A percentile compares a stretch with the other conserved stretches of the same genome.
Conservation (phyloP, 2,113 vertebrate genomes). For the Heliornis fulica region DNA sequence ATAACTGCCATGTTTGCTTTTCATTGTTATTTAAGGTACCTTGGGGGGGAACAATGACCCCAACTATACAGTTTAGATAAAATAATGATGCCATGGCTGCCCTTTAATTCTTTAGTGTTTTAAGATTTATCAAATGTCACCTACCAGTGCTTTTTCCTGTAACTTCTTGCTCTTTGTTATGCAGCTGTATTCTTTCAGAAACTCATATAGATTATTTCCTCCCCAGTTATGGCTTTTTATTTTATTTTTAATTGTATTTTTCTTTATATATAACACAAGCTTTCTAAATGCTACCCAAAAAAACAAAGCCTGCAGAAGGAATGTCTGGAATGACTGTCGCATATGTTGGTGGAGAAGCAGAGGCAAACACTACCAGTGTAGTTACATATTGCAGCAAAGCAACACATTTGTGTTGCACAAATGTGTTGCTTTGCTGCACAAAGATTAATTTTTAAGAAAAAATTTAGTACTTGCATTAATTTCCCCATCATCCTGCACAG, state of each 20-base stretch:
- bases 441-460: neutral
- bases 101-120: too few species aligned
- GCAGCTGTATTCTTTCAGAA: neutral
- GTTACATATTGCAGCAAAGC: neutral
- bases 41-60: neutral
- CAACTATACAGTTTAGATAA: neutral
- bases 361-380: neutral
- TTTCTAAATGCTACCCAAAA: neutral
- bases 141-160: neutral
- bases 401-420: rapidly evolving
- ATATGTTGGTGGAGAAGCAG: neutral
- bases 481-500: neutral
- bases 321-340: conserved; percentile 45
- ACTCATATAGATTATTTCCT: neutral
- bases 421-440: neutral
- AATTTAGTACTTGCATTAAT: neutral
- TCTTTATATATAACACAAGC: neutral
- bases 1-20: neutral
- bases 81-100: neutral
- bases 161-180: neutral
- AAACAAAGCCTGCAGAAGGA: conserved; percentile 23
- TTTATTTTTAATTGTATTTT: neutral
- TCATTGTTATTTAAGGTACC: neutral
- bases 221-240: neutral
- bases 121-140: neutral